Evolutionary conservation across 2,888 invertebrate species (phyloP).

Genomic region (Beris chalybata): DNA sequence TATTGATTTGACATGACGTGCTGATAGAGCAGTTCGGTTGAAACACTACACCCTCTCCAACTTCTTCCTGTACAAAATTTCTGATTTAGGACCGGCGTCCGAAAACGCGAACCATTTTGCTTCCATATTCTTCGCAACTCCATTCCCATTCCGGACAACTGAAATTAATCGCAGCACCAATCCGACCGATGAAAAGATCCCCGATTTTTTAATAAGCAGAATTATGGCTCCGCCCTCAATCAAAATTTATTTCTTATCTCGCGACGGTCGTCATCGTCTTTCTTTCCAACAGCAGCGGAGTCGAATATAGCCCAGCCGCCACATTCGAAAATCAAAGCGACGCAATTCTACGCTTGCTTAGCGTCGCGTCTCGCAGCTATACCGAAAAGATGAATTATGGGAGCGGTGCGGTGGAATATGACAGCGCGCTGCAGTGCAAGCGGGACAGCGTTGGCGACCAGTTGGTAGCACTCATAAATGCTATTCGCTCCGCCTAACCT

Average conservation of each 20-base stretch:
- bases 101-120: no score
- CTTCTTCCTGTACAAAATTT: no score
- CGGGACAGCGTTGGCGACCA: neutral
- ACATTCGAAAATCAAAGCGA: conserved; percentile 17
- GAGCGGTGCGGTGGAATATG: neutral
- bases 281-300: conserved; percentile 26
- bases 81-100: no score
- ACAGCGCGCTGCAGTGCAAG: conserved; percentile 15
- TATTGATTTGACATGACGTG: no score
- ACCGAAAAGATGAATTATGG: conserved; percentile 28
- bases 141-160: no score
- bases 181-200: no score
- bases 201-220: conserved; percentile 18
- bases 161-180: no score
- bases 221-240: conserved; percentile 37
- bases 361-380: conserved; percentile 2
- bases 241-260: conserved; percentile 30
- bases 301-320: neutral
- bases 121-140: no score
- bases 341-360: conserved; percentile 15
- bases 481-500: conserved; percentile 55
- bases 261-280: conserved; percentile 10
- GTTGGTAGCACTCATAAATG: conserved; percentile 27
- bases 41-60: no score
- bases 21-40: no score